Evolutionary conservation across 2,113 vertebrate genomes (phyloP).

Genomic region (Ochotona curzoniae): DNA sequence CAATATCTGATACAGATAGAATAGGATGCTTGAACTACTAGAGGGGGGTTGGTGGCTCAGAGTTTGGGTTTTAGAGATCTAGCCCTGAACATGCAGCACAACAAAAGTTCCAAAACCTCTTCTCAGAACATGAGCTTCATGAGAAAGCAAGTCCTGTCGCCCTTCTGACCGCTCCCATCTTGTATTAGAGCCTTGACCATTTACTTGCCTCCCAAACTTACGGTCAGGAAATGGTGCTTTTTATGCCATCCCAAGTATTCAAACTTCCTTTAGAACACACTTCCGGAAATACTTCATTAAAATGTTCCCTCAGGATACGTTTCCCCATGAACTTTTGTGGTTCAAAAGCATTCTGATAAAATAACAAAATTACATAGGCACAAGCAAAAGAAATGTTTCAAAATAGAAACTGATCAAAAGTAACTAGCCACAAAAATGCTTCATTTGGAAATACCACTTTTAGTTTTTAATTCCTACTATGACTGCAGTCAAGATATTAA

Average conservation of each 20-base stretch:
- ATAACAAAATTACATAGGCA: not conserved
- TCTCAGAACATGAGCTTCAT: not conserved
- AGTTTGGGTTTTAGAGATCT: not conserved
- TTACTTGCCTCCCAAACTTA: not conserved
- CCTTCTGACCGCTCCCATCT: not conserved
- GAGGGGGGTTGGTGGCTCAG: not conserved
- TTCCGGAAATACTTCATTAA: not conserved
- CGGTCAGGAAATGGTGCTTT: not conserved
- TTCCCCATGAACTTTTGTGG: not conserved
- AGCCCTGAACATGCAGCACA: not conserved
- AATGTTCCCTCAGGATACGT: not conserved
- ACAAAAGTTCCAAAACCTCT: not conserved
- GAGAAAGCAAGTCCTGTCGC: not conserved
- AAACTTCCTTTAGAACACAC: not conserved
- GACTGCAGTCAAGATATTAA: slow-evolving; percentile 21
- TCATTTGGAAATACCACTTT: not conserved
- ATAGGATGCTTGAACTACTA: not conserved
- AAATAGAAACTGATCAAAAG: slow-evolving; percentile 24
- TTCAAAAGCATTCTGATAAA: not conserved
- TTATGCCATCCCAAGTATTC: not conserved
- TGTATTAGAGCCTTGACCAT: not conserved
- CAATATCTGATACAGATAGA: not conserved
- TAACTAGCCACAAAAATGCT: not conserved
- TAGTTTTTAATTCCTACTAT: not conserved
- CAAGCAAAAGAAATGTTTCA: slow-evolving; percentile 4